Percentiles rank a stretch among this genome's conserved stretches.
Evolutionary conservation across 2,888 invertebrate genomes (phyloP).

Genomic region (Apotomis capreana): DNA sequence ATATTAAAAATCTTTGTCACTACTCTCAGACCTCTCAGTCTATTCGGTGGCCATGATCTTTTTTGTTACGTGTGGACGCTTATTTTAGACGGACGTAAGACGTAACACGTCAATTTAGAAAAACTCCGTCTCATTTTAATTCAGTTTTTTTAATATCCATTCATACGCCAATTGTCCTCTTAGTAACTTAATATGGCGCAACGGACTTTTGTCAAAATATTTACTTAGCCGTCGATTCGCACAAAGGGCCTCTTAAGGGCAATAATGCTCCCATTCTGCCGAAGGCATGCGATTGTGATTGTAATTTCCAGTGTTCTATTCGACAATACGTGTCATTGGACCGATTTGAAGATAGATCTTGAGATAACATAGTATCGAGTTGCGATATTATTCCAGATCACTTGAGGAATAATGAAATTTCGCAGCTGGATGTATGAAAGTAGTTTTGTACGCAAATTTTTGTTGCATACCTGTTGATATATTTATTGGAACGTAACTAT

Average conservation of each 20-base stretch:
- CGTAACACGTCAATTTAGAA: constrained; percentile 22
- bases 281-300: constrained; percentile 72
- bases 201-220: constrained; percentile 81
- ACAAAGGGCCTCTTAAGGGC: constrained; percentile 73
- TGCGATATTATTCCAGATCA: constrained; percentile 51
- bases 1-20: too few species aligned
- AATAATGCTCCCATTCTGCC: constrained; percentile 73
- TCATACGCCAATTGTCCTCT: constrained; percentile 68
- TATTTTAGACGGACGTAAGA: constrained; percentile 4
- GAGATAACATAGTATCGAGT: constrained; percentile 73
- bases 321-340: constrained; percentile 55
- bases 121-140: constrained; percentile 35
- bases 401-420: constrained; percentile 52
- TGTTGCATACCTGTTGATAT: not conserved
- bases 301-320: constrained; percentile 65
- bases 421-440: constrained; percentile 48
- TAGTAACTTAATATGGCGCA: constrained; percentile 77
- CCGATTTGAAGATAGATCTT: constrained; percentile 62
- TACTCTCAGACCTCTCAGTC: not conserved
- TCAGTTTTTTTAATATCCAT: constrained; percentile 55
- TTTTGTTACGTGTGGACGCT: not conserved
- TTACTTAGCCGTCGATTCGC: constrained; percentile 67
- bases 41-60: not conserved
- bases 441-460: not conserved
- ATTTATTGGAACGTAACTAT: too few species aligned